phyloP scores from a whole-genome alignment of 2,113 vertebrate genomes.

The Vidua chalybeata region DNA sequence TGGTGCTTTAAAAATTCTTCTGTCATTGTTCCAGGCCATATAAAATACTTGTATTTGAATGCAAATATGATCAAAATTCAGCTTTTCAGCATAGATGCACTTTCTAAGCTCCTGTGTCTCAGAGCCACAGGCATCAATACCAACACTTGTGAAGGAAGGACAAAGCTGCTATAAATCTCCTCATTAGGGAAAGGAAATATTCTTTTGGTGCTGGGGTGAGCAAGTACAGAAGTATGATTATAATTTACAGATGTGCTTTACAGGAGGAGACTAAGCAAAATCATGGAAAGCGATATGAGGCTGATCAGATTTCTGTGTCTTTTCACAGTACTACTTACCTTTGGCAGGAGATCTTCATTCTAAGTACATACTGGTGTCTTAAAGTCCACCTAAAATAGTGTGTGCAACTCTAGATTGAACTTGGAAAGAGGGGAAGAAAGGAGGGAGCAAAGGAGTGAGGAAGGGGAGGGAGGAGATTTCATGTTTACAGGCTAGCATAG shows the following conservation, averaged over 20 bases:
- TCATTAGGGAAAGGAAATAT: background rate
- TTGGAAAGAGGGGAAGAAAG: background rate
- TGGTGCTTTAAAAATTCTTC: background rate
- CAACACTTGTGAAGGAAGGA: background rate
- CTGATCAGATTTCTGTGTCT: background rate
- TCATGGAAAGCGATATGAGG: background rate
- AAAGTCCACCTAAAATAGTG: background rate
- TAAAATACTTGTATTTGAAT: background rate
- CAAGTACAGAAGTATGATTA: background rate
- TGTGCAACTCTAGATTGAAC: background rate
- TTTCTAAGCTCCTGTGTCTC: background rate
- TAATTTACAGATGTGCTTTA: background rate
- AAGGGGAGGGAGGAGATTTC: background rate
- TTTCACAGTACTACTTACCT: background rate
- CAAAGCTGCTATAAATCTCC: background rate
- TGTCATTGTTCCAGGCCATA: background rate
- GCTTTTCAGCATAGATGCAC: background rate
- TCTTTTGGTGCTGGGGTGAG: background rate
- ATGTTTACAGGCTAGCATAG: background rate
- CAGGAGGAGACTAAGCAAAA: background rate
- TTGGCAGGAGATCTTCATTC: background rate
- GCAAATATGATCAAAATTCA: background rate
- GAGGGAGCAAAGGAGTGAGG: background rate
- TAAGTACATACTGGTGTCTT: background rate
- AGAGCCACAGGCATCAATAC: background rate